Evolutionary conservation across 2,113 vertebrate species (phyloP), one percentile per base, ranked within the genome.

Genomic region (Dicaeum eximium): DNA sequence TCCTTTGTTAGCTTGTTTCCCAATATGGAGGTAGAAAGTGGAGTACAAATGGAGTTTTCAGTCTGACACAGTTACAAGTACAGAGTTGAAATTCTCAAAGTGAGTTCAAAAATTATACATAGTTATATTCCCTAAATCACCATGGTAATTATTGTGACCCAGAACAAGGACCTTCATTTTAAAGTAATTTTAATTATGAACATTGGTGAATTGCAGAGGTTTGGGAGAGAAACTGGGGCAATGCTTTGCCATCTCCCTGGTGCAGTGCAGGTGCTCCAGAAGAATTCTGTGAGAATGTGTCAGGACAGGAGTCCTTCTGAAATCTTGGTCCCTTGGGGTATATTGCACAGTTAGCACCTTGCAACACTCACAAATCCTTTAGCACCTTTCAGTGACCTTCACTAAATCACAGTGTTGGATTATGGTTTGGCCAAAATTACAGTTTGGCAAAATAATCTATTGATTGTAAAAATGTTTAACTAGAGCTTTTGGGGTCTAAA

Each of bases 41-140:
- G 28, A 72, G 16, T 56, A n/a, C 33, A 92, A 83, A 69, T 17
- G 17, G 57, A 85, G 40, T 65, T 79, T 91, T 57, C 62, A 93
- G 33, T 30, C 64, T 94, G 90, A 95, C 88, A 93, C 54, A 96
- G 47, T 86, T 94, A 82, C 4, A 73, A 82, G 20, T 21, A 72
- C 7, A 71, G 31, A 80, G 62, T 47, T 77, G 4, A 6, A 47
- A 72, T 57, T 62, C 71, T 90, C 67, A 73, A 58, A 82, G 24
- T 30, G 31, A 90, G 19, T 83, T 83, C 2, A 5, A 45, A 88
- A 93, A 83, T 88, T 93, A 96, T 54, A 83, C 58, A 50, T 58
- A 90, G 58, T 25, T 21, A 31, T 90, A 95, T 93, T 97, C 94
- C 95, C 92, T 88, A 96, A 95, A 90, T 80, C 86, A 94, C 86